Percentiles rank a stretch among this genome's conserved stretches.
Evolutionary conservation across 2,113 vertebrate species (phyloP).

Genomic region (Emydocephalus ijimae): DNA sequence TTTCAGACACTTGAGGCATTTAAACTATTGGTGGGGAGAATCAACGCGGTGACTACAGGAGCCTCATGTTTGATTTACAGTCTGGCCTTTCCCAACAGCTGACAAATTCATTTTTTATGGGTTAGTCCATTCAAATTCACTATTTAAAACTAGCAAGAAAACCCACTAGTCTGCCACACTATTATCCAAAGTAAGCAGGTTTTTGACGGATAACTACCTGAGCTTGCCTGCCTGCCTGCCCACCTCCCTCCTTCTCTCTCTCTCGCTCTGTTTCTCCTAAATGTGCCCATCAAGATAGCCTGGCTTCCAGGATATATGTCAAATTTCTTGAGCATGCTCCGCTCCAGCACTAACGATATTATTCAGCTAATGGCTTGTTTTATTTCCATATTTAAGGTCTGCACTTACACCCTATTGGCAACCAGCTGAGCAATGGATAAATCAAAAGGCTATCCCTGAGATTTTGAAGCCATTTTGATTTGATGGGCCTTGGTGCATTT

Average conservation of each 20-base stretch:
- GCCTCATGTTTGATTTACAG: slow-evolving; percentile 59
- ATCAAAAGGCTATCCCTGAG: neutral
- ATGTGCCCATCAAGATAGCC: neutral
- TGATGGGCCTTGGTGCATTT: neutral
- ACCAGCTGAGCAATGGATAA: neutral
- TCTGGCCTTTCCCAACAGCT: slow-evolving; percentile 40
- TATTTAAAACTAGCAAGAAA: slow-evolving; percentile 50
- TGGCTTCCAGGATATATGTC: slow-evolving; percentile 6
- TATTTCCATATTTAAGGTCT: neutral
- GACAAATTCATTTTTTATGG: slow-evolving; percentile 51
- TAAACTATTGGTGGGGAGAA: slow-evolving; percentile 64
- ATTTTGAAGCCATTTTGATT: neutral
- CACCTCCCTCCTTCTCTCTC: no score
- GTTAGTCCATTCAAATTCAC: slow-evolving; percentile 49
- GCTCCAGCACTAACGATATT: slow-evolving; percentile 8
- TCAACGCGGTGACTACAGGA: slow-evolving; percentile 42
- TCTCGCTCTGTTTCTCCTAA: neutral
- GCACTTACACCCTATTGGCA: neutral
- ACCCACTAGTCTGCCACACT: slow-evolving; percentile 16
- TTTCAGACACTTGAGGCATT: slow-evolving; percentile 62
- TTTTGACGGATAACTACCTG: neutral
- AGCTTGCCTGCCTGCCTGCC: neutral
- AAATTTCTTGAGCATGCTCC: slow-evolving; percentile 11
- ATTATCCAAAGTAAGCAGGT: slow-evolving; percentile 26
- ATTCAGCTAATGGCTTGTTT: slow-evolving; percentile 34